phyloP scores from a whole-genome alignment of 2,113 vertebrate genomes.

The Chaetorhynchus papuensis region DNA sequence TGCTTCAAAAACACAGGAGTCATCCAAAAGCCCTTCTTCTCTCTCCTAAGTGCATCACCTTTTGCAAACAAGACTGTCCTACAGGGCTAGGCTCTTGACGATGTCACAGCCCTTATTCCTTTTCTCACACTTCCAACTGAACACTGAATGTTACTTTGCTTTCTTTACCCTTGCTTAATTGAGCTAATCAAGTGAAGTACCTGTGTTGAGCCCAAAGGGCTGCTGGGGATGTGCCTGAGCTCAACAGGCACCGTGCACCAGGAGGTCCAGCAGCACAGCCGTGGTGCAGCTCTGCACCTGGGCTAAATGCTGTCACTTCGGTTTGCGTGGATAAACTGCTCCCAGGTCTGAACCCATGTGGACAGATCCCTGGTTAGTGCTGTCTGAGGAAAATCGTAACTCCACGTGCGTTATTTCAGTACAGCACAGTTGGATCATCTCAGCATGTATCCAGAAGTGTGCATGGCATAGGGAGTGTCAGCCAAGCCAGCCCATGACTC shows the following conservation, averaged over 20 bases:
- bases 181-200: background rate
- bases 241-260: background rate
- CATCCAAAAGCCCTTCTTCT: background rate
- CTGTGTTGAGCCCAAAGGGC: background rate
- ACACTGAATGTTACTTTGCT: background rate
- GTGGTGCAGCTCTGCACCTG: background rate
- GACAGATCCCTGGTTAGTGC: background rate
- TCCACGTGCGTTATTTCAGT: background rate
- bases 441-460: background rate
- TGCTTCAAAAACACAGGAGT: background rate
- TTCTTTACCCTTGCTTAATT: background rate
- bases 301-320: background rate
- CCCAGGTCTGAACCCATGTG: background rate
- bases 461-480: background rate
- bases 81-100: background rate
- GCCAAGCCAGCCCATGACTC: background rate
- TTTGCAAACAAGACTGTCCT: background rate
- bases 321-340: accelerated
- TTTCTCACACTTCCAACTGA: background rate
- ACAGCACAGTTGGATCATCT: background rate
- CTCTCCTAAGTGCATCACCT: background rate
- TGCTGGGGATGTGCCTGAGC: background rate
- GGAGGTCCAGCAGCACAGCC: background rate
- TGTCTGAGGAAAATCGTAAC: background rate
- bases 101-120: background rate